These are phyloP conservation scores for Cyaniris semiargus DNA, from an alignment of 2,888 invertebrate genomes.

Conservation along the genomic window DNA sequence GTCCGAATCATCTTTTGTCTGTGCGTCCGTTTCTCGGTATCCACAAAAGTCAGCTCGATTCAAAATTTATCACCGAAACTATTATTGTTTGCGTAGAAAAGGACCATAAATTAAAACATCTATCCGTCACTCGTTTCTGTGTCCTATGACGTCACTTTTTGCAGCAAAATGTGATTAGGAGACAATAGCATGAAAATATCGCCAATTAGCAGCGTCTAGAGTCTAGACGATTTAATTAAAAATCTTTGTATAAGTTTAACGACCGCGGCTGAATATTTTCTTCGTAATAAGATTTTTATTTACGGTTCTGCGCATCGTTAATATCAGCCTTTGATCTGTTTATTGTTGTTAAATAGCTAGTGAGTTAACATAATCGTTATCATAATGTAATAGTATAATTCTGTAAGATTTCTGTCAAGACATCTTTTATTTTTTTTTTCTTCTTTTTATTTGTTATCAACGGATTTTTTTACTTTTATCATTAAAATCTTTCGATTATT, in stretches of 20 bases:
- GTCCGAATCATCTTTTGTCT: constrained; percentile 53
- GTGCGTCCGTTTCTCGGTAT: constrained; percentile 78
- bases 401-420: neutral
- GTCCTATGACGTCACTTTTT: constrained; percentile 12
- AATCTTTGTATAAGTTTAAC: constrained; percentile 29
- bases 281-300: neutral
- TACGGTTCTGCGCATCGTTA: neutral
- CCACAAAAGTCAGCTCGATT: constrained; percentile 72
- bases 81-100: constrained; percentile 60
- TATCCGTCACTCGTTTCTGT: constrained; percentile 53
- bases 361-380: neutral
- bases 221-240: constrained; percentile 25
- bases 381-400: neutral
- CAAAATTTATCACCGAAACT: constrained; percentile 63
- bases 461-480: neutral
- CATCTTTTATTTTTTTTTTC: neutral
- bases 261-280: constrained; percentile 11
- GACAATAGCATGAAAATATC: neutral
- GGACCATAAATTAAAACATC: constrained; percentile 79
- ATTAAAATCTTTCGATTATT: neutral
- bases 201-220: constrained; percentile 19
- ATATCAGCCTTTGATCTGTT: constrained; percentile 3
- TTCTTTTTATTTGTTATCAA: neutral
- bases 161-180: constrained; percentile 7
- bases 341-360: constrained; percentile 1